Conservation (phyloP, 2,797 vertebrate species). For the Dicrostonyx torquatus region DNA sequence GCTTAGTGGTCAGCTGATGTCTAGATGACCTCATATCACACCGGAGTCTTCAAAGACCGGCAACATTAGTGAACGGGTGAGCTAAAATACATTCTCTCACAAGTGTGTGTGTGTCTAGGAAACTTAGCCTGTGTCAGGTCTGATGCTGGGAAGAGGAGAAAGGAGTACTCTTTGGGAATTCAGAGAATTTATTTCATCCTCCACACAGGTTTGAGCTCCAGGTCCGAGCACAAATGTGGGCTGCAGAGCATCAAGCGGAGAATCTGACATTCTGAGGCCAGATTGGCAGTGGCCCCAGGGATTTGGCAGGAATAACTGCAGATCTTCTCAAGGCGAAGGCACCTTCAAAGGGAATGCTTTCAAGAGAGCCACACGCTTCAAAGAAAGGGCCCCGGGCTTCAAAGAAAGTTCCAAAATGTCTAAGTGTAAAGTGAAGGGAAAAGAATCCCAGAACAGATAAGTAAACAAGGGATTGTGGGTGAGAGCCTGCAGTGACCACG, state of each 20-base stretch:
- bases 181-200: not conserved
- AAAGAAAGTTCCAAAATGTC: slow-evolving; percentile 30
- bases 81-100: not conserved
- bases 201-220: not conserved
- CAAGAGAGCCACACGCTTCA: not conserved
- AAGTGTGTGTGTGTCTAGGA: not conserved
- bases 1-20: not conserved
- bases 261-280: not conserved
- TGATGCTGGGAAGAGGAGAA: not conserved
- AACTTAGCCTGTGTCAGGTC: not conserved
- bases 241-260: not conserved
- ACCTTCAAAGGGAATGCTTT: slow-evolving; percentile 23
- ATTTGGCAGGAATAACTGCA: not conserved
- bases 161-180: not conserved
- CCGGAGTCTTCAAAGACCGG: not conserved
- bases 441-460: not conserved
- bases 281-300: not conserved
- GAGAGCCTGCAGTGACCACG: not conserved
- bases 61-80: not conserved
- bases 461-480: not conserved
- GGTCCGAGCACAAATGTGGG: not conserved
- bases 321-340: not conserved
- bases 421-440: not conserved
- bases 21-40: not conserved
- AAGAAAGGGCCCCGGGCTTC: slow-evolving; percentile 25